These are phyloP conservation scores for Tetramorium bicarinatum DNA, from an alignment of 2,888 invertebrate genomes.

Conservation along the genomic window DNA sequence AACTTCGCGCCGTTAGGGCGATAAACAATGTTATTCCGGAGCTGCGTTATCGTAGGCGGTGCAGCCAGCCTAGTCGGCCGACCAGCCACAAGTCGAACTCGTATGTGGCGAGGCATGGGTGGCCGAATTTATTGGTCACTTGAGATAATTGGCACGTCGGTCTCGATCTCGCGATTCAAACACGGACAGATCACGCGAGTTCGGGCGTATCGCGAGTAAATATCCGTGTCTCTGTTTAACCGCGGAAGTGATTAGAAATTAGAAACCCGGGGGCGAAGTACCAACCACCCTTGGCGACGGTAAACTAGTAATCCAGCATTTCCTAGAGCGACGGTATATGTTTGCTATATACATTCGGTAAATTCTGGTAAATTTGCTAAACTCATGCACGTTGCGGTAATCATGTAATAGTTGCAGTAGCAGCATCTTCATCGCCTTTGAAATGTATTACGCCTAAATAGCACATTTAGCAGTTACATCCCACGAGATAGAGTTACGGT, in stretches of 20 bases:
- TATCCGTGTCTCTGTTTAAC: slow-evolving; percentile 17
- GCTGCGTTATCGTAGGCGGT: slow-evolving; percentile 34
- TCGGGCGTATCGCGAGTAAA: slow-evolving; percentile 16
- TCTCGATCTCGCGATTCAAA: slow-evolving; percentile 3
- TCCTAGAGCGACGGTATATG: neutral
- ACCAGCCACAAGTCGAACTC: neutral
- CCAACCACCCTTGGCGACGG: slow-evolving; percentile 8
- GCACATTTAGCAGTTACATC: neutral
- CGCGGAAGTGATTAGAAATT: slow-evolving; percentile 46
- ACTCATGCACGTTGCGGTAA: slow-evolving; percentile 2
- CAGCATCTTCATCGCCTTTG: neutral
- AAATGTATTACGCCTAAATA: neutral
- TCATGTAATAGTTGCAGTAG: neutral
- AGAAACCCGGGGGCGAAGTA: slow-evolving; percentile 36
- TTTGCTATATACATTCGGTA: neutral
- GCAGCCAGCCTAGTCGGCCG: neutral
- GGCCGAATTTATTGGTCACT: slow-evolving; percentile 64
- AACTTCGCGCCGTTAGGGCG: slow-evolving; percentile 70
- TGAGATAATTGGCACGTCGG: slow-evolving; percentile 56
- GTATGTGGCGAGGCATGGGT: neutral
- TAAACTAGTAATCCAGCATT: slow-evolving; percentile 9
- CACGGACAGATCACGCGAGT: neutral
- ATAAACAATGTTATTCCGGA: slow-evolving; percentile 73
- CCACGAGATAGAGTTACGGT: neutral
- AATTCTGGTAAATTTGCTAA: slow-evolving; percentile 12